Conservation (phyloP, 2,888 invertebrate species). For the Exocentrus adspersus region DNA sequence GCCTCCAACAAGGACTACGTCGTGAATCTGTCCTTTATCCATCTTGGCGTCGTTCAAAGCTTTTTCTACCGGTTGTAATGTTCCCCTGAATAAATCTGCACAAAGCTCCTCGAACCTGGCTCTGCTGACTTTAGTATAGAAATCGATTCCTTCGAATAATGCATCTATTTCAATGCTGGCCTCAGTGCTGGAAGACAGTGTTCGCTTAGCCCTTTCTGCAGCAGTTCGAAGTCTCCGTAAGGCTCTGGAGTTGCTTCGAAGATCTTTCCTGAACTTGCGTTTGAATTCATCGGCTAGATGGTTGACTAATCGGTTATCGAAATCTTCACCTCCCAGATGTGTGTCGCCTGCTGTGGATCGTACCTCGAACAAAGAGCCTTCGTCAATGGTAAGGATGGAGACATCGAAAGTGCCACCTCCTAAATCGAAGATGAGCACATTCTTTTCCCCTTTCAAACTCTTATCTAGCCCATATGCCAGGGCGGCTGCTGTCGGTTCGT, state of each 20-base stretch:
- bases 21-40: conserved; percentile 80
- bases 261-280: conserved; percentile 77
- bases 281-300: conserved; percentile 77
- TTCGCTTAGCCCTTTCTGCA: conserved; percentile 83
- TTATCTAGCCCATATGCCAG: conserved; percentile 51
- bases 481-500: conserved; percentile 70
- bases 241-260: conserved; percentile 70
- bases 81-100: conserved; percentile 74
- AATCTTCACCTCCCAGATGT: conserved; percentile 82
- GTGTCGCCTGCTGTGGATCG: conserved; percentile 87
- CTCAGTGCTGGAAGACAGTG: conserved; percentile 80
- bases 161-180: conserved; percentile 81
- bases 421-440: conserved; percentile 74
- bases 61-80: conserved; percentile 76
- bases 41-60: conserved; percentile 81
- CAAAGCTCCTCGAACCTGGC: conserved; percentile 82
- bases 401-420: conserved; percentile 82
- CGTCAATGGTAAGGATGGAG: conserved; percentile 84
- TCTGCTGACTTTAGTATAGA: conserved; percentile 76
- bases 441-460: conserved; percentile 49
- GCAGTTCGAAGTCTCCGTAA: conserved; percentile 78
- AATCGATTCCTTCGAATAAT: conserved; percentile 77
- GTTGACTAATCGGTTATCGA: conserved; percentile 68
- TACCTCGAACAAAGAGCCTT: conserved; percentile 85
- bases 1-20: conserved; percentile 84